Evolutionary conservation across 2,113 vertebrate genomes (phyloP).

Genomic region (Heterocephalus glaber): DNA sequence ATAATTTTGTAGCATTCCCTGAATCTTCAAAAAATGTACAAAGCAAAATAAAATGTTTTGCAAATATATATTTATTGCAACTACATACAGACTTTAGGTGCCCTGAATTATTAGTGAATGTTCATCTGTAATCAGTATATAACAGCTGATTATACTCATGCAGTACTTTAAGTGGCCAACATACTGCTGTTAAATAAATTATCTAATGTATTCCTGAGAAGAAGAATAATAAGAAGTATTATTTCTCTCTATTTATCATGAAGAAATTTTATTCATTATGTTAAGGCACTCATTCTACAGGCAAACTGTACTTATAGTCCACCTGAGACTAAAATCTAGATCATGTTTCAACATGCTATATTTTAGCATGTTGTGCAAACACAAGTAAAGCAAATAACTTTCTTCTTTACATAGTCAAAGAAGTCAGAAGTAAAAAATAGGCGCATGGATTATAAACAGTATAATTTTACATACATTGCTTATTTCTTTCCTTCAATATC

Average conservation of each 20-base stretch:
- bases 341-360: too few relatives aligned
- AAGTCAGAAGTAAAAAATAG: neutral
- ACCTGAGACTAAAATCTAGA: neutral
- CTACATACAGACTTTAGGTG: neutral
- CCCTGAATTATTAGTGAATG: neutral
- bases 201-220: neutral
- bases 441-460: neutral
- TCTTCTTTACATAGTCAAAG: neutral
- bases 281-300: neutral
- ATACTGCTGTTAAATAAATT: neutral
- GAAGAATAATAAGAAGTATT: neutral
- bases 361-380: neutral
- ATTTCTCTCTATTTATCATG: neutral
- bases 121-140: neutral
- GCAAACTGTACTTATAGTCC: neutral
- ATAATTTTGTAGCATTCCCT: too few relatives aligned
- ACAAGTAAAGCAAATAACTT: neutral
- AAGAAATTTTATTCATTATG: neutral
- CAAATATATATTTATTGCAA: neutral
- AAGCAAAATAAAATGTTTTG: neutral
- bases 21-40: neutral
- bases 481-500: neutral
- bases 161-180: neutral
- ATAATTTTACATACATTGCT: neutral
- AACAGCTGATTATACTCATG: conserved; percentile 1